These are phyloP conservation scores for Megalops atlanticus DNA, from an alignment of 2,113 vertebrate species.

Conservation along the genomic window DNA sequence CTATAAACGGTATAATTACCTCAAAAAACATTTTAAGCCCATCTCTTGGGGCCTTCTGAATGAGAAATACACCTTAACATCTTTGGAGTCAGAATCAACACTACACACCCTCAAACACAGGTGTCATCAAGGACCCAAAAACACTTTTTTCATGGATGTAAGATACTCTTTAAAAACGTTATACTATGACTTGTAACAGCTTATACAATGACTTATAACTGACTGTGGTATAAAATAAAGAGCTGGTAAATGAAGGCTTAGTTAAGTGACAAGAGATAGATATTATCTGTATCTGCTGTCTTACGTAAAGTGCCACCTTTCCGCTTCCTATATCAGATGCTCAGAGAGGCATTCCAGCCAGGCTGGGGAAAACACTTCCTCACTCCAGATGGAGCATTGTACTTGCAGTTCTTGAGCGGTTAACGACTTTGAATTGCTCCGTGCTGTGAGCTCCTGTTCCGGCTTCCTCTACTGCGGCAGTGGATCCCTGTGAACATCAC, in stretches of 20 bases:
- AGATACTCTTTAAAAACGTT: background rate
- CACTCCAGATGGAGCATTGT: background rate
- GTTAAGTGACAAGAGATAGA: background rate
- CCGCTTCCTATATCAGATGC: background rate
- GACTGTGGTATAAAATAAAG: background rate
- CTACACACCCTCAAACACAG: background rate
- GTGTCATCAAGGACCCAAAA: background rate
- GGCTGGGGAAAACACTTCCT: background rate
- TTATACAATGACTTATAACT: background rate
- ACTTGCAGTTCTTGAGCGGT: background rate
- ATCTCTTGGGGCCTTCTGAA: background rate
- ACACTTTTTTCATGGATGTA: background rate
- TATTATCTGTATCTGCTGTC: background rate
- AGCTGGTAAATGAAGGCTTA: background rate
- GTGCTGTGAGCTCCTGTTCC: background rate
- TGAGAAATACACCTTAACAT: background rate
- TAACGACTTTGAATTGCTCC: background rate
- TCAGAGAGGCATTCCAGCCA: background rate
- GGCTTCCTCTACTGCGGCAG: background rate
- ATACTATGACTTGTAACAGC: background rate
- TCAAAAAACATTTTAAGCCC: slow-evolving; percentile 12
- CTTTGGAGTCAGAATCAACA: background rate
- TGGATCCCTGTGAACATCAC: background rate
- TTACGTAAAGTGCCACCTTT: background rate
- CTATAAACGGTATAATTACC: slow-evolving; percentile 5